Evolutionary conservation across 2,797 vertebrate species (phyloP), one percentile per base, ranked within the genome.

Genomic region (Micrastur ruficollis): DNA sequence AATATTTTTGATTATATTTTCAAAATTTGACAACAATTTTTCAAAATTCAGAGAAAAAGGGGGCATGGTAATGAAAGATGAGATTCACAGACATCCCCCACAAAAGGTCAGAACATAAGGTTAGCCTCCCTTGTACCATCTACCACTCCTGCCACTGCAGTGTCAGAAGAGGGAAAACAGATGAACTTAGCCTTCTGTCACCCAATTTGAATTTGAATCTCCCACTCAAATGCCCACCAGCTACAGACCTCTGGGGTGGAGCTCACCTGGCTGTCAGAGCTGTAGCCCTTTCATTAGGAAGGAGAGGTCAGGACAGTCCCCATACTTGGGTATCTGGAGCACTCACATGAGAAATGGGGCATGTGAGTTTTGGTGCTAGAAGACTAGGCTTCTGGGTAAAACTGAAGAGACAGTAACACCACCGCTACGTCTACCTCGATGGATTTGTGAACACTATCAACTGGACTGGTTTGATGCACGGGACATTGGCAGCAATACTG

Each of bases 341-440:
- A 55, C 38, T 36, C 0, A 0, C 23, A 6, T 31, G 53, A 26
- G 20, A 76, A 90, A 52, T 1, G 15, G 21, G 11, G 13, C 4
- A 1, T 4, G 4, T 9, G 55, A 67, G 27, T 32, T 63, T 21
- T 79, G 58, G 27, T 72, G 36, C 8, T 26, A 9, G 14, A 29
- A 85, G 56, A 31, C 4, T 26, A 53, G 46, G 22, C 34, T 73
- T 65, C 32, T 32, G 26, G 9, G 12, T 25, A 22, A 70, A 71
- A 17, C 5, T 42, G 44, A 40, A 66, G 29, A 68, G 29, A 29
- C 7, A 27, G 27, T 26, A 38, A 12, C n/a, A n/a, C 6, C 46
- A 32, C n/a, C 0, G 0, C 26, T 58, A 53, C 6, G 1, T 19
- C 40, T 52, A 27, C 42, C 46, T 47, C 0, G 0, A 12, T 7